Conservation (phyloP, 1,140 invertebrate species). For the Zaprionus capensis region DNA sequence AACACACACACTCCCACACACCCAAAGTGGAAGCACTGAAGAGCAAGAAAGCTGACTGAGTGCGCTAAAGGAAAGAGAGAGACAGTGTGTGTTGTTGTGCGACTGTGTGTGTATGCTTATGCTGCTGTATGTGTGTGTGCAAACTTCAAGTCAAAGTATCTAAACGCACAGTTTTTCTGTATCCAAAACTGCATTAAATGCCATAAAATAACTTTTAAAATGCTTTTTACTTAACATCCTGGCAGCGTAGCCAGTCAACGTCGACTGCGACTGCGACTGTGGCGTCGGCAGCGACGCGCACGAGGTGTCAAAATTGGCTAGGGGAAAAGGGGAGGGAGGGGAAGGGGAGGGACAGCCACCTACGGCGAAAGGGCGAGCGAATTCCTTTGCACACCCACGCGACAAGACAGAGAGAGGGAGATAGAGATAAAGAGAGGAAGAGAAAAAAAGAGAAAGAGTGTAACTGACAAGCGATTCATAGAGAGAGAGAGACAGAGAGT, state of each 20-base stretch:
- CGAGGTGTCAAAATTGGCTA: constrained; percentile 50
- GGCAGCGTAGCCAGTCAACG: constrained; percentile 33
- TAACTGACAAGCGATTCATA: neutral
- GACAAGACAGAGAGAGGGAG: neutral
- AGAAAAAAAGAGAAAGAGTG: neutral
- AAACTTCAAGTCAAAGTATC: constrained; percentile 80
- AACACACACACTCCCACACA: constrained; percentile 14
- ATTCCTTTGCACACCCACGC: constrained; percentile 45
- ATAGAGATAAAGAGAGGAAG: neutral
- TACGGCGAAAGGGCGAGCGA: constrained; percentile 11
- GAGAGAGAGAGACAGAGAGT: constrained; percentile 8
- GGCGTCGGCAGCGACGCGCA: constrained; percentile 5
- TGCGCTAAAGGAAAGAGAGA: constrained; percentile 18
- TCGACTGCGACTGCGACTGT: neutral
- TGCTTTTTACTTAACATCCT: constrained; percentile 84
- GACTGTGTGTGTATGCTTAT: neutral
- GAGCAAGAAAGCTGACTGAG: constrained; percentile 10
- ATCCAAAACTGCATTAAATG: constrained; percentile 84
- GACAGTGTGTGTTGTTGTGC: neutral
- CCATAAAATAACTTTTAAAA: constrained; percentile 84
- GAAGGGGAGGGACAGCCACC: constrained; percentile 4
- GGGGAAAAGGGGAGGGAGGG: neutral
- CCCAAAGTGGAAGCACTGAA: neutral
- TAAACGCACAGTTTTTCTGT: constrained; percentile 82
- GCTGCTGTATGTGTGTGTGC: constrained; percentile 26